These are phyloP conservation scores for Ptilodon capucinus DNA, from an alignment of 2,888 invertebrate species.

Conservation along the genomic window DNA sequence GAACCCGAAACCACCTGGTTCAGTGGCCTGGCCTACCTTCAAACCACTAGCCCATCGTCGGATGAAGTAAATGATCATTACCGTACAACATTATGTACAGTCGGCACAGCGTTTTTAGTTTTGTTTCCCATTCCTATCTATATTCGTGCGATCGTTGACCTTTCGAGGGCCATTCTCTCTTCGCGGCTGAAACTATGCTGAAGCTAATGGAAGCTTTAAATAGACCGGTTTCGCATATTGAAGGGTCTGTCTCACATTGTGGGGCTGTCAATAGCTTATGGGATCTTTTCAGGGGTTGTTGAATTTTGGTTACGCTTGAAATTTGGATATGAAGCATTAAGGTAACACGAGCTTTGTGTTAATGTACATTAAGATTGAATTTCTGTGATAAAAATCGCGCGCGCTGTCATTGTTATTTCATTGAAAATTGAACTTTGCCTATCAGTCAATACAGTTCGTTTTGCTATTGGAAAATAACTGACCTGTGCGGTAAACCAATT, in stretches of 20 bases:
- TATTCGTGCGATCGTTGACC: constrained; percentile 44
- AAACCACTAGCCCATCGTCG: background rate
- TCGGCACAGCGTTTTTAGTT: constrained; percentile 25
- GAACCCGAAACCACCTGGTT: too few species aligned
- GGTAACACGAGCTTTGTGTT: too few species aligned
- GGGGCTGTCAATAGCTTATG: background rate
- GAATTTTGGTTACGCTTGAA: background rate
- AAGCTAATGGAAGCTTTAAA: background rate
- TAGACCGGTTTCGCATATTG: background rate
- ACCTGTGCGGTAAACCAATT: too few species aligned
- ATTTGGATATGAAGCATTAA: too few species aligned
- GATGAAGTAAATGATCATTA: constrained; percentile 2
- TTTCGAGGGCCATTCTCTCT: constrained; percentile 14
- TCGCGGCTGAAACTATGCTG: constrained; percentile 11
- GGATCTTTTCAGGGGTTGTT: background rate
- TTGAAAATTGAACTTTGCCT: too few species aligned
- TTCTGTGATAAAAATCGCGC: too few species aligned
- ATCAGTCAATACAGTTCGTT: too few species aligned
- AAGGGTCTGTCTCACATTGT: background rate
- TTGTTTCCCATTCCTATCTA: constrained; percentile 40
- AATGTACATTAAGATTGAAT: too few species aligned
- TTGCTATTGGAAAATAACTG: too few species aligned
- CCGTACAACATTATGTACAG: constrained; percentile 13
- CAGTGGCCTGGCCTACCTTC: too few species aligned
- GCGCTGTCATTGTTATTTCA: too few species aligned